Evolutionary conservation across 2,888 invertebrate genomes (phyloP).

Genomic region (Physocephala rufipes): DNA sequence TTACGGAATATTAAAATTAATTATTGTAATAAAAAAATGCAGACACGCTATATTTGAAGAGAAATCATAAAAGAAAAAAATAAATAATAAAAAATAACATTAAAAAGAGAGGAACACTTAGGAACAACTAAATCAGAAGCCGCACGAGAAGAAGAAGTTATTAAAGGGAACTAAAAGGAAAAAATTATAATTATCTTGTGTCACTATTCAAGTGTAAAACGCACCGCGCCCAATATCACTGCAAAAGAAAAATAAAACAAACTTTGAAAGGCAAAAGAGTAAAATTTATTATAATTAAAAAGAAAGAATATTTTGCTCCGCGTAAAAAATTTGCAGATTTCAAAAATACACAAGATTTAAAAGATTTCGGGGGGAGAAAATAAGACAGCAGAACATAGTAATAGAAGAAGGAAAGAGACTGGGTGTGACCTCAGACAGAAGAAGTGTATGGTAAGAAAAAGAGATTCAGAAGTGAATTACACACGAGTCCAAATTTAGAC

Average conservation of each 20-base stretch:
- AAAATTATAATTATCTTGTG: constrained; percentile 19
- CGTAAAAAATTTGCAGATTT: constrained; percentile 37
- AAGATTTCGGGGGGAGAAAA: background rate
- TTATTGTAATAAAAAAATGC: constrained; percentile 27
- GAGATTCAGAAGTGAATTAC: constrained; percentile 46
- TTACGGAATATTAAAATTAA: constrained; percentile 25
- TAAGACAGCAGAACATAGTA: constrained; percentile 50
- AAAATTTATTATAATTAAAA: constrained; percentile 22
- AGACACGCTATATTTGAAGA: constrained; percentile 16
- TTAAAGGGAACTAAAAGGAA: background rate
- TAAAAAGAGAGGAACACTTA: constrained; percentile 26
- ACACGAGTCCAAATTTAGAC: constrained; percentile 54
- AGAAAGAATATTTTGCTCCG: constrained; percentile 21
- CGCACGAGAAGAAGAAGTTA: background rate
- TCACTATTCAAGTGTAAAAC: constrained; percentile 14
- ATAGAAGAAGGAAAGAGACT: constrained; percentile 25
- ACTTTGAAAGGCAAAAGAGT: constrained; percentile 18
- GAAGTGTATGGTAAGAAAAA: background rate
- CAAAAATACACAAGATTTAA: constrained; percentile 46
- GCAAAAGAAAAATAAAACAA: constrained; percentile 6
- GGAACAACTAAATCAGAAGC: background rate
- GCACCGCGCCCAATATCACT: background rate
- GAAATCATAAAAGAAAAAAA: background rate
- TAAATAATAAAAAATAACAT: background rate
- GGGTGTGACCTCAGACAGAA: background rate